Base-by-base conservation (phyloP, 2,797 vertebrate genomes). In the Thaleichthys pacificus region DNA sequence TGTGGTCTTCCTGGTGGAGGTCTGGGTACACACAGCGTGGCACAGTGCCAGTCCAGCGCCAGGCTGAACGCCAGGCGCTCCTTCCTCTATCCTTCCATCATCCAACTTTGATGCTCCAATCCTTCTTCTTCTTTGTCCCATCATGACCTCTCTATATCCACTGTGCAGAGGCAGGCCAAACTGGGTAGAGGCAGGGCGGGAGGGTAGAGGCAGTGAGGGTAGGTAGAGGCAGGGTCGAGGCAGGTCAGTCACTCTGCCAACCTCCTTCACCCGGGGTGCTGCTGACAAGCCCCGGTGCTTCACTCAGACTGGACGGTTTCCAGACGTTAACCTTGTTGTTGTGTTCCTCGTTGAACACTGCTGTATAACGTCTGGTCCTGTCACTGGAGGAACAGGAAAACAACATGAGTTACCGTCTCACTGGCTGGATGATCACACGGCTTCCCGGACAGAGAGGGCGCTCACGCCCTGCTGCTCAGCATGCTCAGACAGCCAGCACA, bases 261-360 rank as follows among this genome's bases (percentile, higher is more conserved):
- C 5, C n/a, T 69, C 58, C 71, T 54, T 54, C 51, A 54, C 51
- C 15, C 5, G 51, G 8, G 51, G 51, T 4, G 15, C 15, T 69
- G 19, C n/a, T 21, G 49, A 19, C 22, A 24, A 17, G 19, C 32
- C 5, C 35, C 9, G 35, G 21, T 14, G 38, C n/a, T 49, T 38
- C 77, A 60, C 69, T 85, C 81, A 38, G 71, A 82, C 89, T 91
- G 89, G 89, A 82, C 91, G 89, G 61, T 12, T 42, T 42, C 86
- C 91, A 93, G 88, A 93, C 92, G 90, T 88, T 76, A 66, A 62
- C 82, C 76, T 77, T 80, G 80, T 85, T 88, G 76, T 85, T 85
- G 84, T 86, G 75, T 77, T 66, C 42, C 66, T 80, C 75, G 79
- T 62, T 82, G 76, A 79, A 84, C 80, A 74, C 69, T 70, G 66